Base-by-base conservation (phyloP, 2,888 invertebrate genomes). In the Apotomis betuletana region DNA sequence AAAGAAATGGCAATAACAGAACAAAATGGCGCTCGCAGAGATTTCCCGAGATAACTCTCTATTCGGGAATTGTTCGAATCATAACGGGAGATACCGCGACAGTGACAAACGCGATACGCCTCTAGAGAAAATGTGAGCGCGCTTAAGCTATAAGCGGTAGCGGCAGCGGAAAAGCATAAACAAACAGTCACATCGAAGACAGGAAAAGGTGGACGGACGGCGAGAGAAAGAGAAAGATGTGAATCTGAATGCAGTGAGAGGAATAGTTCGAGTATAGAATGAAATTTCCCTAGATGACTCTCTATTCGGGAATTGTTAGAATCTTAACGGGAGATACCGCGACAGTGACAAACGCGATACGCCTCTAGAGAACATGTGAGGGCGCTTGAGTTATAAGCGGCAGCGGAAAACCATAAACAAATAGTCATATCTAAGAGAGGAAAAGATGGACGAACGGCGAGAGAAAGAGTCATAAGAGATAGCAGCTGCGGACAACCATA, bases 41-140 rank as follows among this genome's bases (percentile, higher is more conserved):
- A 84, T 82, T 77, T 74, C 69, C 76, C 76, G 63, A 82, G 86
- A 88, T 86, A 87, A 81, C 81, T 85, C 83, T 84, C 83, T 83
- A 82, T 87, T 83, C 83, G 85, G 80, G 84, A 80, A 85, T 87
- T 85, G 85, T 87, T 85, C 85, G 85, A 87, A 88, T 88, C 88
- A 87, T 87, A 87, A 85, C 84, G 73, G 74, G 79, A 81, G 87
- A 87, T 86, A 86, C 83, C 76, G 76, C 76, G 89, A 89, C 88
- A 85, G 81, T 87, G 89, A 89, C 84, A 87, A 87, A 89, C 86
- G 86, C 74, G 76, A 75, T 74, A 73, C 73, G 81, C 79, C 87
- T 78, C 83, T 73, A 49, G 79, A 80, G 85, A 76, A 61, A 75
- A 77, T 69, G 61, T 69, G 57, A 70, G 70, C 3, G 77, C 80